These are phyloP conservation scores for Tridacna gigas DNA, from an alignment of 2,888 invertebrate genomes.

Conservation along the genomic window DNA sequence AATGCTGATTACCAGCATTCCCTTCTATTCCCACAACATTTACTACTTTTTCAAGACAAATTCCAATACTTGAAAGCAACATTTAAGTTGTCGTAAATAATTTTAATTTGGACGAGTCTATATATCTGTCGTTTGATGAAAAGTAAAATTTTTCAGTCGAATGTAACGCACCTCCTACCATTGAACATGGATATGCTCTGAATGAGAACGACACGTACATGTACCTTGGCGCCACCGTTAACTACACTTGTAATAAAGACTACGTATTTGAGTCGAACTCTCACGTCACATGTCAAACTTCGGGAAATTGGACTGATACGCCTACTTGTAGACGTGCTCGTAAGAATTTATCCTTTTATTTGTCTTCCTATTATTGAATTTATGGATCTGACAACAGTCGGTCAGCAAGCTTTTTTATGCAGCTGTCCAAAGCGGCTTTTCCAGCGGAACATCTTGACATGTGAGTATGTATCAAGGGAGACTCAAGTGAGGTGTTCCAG, in stretches of 20 bases:
- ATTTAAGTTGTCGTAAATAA: too few species aligned
- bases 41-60: too few species aligned
- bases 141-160: neutral
- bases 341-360: neutral
- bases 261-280: neutral
- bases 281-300: constrained; percentile 14
- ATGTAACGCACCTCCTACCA: constrained; percentile 10
- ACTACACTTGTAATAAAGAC: constrained; percentile 12
- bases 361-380: too few species aligned
- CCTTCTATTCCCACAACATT: neutral
- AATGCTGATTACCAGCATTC: neutral
- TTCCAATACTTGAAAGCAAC: too few species aligned
- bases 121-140: too few species aligned
- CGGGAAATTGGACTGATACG: constrained; percentile 26
- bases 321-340: constrained; percentile 4
- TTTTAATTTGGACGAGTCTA: too few species aligned
- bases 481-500: too few species aligned
- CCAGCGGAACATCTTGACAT: too few species aligned
- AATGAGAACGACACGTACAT: constrained; percentile 16
- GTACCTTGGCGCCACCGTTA: constrained; percentile 21
- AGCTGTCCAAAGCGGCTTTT: too few species aligned
- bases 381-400: too few species aligned
- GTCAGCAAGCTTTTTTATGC: too few species aligned
- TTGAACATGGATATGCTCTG: constrained; percentile 6
- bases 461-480: too few species aligned